Percentiles rank a stretch among this genome's conserved stretches.
Conservation (phyloP, 1,140 invertebrate genomes). For the Ruditapes philippinarum region DNA sequence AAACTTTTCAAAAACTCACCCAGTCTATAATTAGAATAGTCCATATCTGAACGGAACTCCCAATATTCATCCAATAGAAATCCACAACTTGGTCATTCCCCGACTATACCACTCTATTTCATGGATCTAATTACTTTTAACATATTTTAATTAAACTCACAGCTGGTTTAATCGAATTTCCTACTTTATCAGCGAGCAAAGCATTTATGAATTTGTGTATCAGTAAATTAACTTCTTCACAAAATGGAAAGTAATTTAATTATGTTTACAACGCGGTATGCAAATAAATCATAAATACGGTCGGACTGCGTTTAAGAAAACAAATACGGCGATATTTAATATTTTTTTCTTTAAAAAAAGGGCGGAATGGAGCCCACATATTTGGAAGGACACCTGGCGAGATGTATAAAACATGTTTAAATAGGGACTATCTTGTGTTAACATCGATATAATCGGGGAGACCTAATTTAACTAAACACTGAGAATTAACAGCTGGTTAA, state of each 20-base stretch:
- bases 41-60: constrained; percentile 23
- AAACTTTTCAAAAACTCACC: constrained; percentile 16
- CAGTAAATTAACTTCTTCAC: constrained; percentile 29
- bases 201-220: constrained; percentile 20
- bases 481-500: constrained; percentile 29
- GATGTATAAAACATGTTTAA: constrained; percentile 8
- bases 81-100: not conserved
- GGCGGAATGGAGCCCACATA: not conserved
- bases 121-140: not conserved
- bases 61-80: constrained; percentile 5
- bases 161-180: constrained; percentile 46
- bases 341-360: not conserved
- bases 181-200: not conserved
- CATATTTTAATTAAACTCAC: constrained; percentile 41
- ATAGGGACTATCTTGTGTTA: not conserved
- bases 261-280: constrained; percentile 3
- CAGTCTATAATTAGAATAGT: not conserved
- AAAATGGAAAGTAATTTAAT: constrained; percentile 45
- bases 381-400: constrained; percentile 19
- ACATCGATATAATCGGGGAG: constrained; percentile 4
- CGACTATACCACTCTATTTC: not conserved
- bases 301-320: constrained; percentile 6
- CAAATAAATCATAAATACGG: constrained; percentile 45
- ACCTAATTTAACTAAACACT: constrained; percentile 20
- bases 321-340: too few relatives aligned